Evolutionary conservation across 2,797 vertebrate genomes (phyloP), one percentile per base, ranked within the genome.

Genomic region (Calcarius lapponicus): DNA sequence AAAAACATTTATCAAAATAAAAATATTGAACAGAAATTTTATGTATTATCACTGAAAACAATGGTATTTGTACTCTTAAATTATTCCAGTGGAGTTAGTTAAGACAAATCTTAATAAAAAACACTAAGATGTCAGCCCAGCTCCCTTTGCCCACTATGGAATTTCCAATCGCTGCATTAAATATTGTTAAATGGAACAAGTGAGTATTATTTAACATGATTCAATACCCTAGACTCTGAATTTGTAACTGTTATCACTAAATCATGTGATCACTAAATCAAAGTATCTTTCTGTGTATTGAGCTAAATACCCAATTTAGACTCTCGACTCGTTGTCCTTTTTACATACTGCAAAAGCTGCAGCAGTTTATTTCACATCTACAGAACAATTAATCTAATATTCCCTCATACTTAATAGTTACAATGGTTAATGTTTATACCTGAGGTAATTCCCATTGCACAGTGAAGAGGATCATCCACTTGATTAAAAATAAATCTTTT

Each of bases 401-500:
- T 57, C n/a, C 69, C 83, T 93, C 85, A 90, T 74, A 92, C 76
- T 82, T 93, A 95, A 88, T 60, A 88, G 91, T 92, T 96, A 90
- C 66, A 96, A 65, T 95, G 60, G 95, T 86, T 96, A 94, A 92
- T 86, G 92, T 96, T 96, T 95, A 74, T 95, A 97, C 80, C 91
- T 96, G 66, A 92, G 80, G 82, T 96, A 96, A 96, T 93, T 96
- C 90, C 82, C 91, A 87, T 65, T 74, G 71, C 94, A 88, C 78
- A 92, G 73, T 51, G 88, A 90, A 82, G 83, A 92, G 80, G 91
- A 95, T 96, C 95, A 96, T 92, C 90, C 86, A 96, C 95, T 96
- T 95, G 95, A 95, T 96, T 96, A 97, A 97, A 96, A 95, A 96
- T 95, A 96, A 95, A 96, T 97, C 96, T 96, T 96, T 96, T 96